These are phyloP conservation scores for Gallinago solitaria DNA, from an alignment of 2,797 vertebrate genomes.

Conservation along the genomic window DNA sequence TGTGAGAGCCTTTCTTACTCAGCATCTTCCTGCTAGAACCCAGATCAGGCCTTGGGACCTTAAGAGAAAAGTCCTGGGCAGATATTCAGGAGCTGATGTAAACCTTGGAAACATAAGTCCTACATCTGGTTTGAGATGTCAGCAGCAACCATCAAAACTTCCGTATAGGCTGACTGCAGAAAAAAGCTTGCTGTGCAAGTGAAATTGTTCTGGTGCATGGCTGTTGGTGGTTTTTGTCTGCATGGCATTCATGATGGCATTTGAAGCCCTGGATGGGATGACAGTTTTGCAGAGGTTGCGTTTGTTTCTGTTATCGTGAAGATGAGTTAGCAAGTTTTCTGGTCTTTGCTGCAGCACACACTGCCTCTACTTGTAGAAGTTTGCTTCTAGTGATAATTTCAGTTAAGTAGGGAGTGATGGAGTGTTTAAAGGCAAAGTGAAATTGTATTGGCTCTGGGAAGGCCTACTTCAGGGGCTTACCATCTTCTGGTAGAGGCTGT, in stretches of 20 bases:
- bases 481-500: neutral
- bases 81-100: neutral
- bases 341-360: neutral
- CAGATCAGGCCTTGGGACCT: neutral
- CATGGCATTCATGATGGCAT: neutral
- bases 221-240: neutral
- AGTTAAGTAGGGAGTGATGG: neutral
- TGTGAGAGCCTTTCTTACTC: neutral
- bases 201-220: neutral
- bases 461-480: neutral
- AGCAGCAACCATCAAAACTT: neutral
- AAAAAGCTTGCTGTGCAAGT: fast-evolving
- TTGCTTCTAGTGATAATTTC: neutral
- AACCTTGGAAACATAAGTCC: neutral
- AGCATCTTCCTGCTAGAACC: neutral
- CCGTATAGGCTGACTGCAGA: neutral
- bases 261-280: neutral
- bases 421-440: neutral
- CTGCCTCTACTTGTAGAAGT: neutral
- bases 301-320: neutral
- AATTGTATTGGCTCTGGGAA: neutral
- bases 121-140: neutral
- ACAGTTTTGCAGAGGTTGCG: neutral
- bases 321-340: neutral
- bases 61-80: neutral